Percentiles rank a stretch among this genome's conserved stretches.
Conservation (phyloP, 2,888 invertebrate genomes). For the Archips xylosteana region DNA sequence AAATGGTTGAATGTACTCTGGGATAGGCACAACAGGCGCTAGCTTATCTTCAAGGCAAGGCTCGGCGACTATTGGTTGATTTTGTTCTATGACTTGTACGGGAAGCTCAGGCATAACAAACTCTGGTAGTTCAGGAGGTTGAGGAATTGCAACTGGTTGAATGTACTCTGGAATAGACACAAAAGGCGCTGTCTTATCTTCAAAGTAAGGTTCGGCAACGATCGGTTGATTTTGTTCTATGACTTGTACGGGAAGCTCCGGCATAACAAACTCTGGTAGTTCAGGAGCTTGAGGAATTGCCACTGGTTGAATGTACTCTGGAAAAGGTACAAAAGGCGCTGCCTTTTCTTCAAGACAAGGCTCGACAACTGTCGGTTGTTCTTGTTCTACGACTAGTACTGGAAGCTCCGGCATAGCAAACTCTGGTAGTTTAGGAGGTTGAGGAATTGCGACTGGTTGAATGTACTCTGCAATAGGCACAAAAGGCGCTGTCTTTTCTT, state of each 20-base stretch:
- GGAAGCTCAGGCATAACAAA: slow-evolving; percentile 15
- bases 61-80: not conserved
- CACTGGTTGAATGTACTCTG: slow-evolving; percentile 15
- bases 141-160: slow-evolving; percentile 9
- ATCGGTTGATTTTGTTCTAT: slow-evolving; percentile 3
- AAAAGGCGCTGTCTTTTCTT: slow-evolving; percentile 4
- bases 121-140: slow-evolving; percentile 26
- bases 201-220: not conserved
- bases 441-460: slow-evolving; percentile 33
- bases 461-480: slow-evolving; percentile 24
- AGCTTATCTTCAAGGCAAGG: slow-evolving; percentile 7
- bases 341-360: slow-evolving; percentile 9
- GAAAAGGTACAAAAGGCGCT: slow-evolving; percentile 14
- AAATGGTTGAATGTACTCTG: not conserved
- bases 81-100: not conserved
- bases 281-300: slow-evolving; percentile 43
- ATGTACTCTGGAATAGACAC: slow-evolving; percentile 24
- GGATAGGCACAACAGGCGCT: not conserved
- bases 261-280: slow-evolving; percentile 35
- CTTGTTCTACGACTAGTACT: not conserved
- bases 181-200: slow-evolving; percentile 3
- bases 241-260: slow-evolving; percentile 9
- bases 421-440: slow-evolving; percentile 42
- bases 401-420: slow-evolving; percentile 29
- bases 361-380: not conserved